Evolutionary conservation across 37 sponge, comb jelly and placozoan genomes (phyloP), one percentile per base, ranked within the genome.

Genomic region (Ianthella basta): DNA sequence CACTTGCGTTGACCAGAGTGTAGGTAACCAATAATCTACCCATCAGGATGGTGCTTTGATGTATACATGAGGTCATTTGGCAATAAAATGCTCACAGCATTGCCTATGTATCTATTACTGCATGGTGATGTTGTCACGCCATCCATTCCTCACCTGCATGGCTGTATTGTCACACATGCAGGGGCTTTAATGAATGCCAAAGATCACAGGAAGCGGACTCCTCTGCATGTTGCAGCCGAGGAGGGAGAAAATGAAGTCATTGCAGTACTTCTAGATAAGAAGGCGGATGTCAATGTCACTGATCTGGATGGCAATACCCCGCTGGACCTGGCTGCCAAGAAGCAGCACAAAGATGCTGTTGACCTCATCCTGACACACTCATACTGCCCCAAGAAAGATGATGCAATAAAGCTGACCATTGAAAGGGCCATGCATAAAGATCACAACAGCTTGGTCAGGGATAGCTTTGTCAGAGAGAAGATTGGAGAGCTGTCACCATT

Each of bases 151-250:
- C 8, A 3, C 50, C 8, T 10, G 3, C 8, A 8, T n/a, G n/a
- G n/a, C n/a, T 44, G 50, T 44, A 8, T 8, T 44, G 3, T 8
- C 50, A 44, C 8, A 8, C 50, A 44, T 44, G 3, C 50, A 75
- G 78, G 54, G 20, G 78, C 54, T 36, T 36, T n/a, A 15, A 53
- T 75, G 38, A 36, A 75, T 41, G 78, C 78, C 44, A 75, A 15
- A 21, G 54, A 75, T 41, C 14, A 21, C n/a, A 75, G 39, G 78
- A 75, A 75, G 54, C 44, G 37, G 25, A 75, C 78, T 41, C 78
- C 78, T 24, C 54, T 75, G 38, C 78, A 75, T 41, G 78, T 75
- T 5, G 78, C 78, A 36, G 78, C 78, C 1, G 78, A 75, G 78
- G 78, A 75, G 53, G 78, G 78, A n/a, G 78, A 75, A 50, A 50